A percentile compares a stretch with the other conserved stretches of the same genome.
Conservation (phyloP, 2,797 vertebrate species). For the Tragelaphus eurycerus region DNA sequence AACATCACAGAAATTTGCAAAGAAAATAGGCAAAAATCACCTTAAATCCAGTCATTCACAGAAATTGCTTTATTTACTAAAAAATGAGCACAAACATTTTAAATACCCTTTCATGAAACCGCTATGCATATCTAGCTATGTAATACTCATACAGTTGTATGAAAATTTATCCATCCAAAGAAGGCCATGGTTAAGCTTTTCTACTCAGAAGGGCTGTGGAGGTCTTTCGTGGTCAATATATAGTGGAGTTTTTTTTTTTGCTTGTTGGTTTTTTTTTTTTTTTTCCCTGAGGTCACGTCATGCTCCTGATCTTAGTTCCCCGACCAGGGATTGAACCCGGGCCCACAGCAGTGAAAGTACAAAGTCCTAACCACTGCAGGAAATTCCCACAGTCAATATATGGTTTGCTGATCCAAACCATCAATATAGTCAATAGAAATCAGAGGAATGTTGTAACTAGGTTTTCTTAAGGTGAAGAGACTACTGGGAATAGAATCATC, state of each 20-base stretch:
- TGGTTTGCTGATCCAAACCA: not conserved
- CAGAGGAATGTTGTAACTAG: not conserved
- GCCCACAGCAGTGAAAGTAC: not conserved
- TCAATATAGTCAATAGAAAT: not conserved
- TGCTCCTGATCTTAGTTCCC: not conserved
- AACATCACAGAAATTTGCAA: not conserved
- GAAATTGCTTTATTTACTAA: not conserved
- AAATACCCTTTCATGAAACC: not conserved
- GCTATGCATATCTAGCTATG: not conserved
- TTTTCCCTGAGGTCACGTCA: accelerated
- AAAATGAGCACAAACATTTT: not conserved
- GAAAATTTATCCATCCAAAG: not conserved
- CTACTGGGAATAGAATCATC: not conserved
- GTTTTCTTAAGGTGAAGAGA: not conserved
- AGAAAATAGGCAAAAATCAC: not conserved
- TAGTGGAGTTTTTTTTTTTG: not conserved
- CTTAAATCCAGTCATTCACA: not conserved
- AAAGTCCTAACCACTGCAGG: not conserved
- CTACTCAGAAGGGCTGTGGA: not conserved
- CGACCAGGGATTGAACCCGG: not conserved
- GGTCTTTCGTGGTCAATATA: not conserved
- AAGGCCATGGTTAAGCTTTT: not conserved
- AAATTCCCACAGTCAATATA: not conserved
- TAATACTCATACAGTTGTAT: not conserved
- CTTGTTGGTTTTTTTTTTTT: not conserved